Evolutionary conservation across 2,113 vertebrate species (phyloP).

Genomic region (Crotalus horridus): DNA sequence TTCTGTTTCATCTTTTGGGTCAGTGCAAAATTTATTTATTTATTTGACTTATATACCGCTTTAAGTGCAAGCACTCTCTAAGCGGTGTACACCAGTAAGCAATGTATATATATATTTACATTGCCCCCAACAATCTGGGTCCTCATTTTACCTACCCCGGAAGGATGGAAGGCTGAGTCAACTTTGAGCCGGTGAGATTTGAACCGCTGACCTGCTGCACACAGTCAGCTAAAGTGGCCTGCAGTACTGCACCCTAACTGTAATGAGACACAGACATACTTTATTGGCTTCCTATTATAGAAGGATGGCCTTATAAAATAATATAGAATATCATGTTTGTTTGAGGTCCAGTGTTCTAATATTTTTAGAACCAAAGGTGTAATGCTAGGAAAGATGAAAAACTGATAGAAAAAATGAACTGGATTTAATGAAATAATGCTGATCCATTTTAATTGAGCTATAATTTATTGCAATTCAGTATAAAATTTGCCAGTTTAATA

Average conservation of each 20-base stretch:
- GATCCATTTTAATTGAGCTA: background rate
- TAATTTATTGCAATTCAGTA: background rate
- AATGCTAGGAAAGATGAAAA: background rate
- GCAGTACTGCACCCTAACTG: too few relatives aligned
- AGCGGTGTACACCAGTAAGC: too few relatives aligned
- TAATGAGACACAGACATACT: background rate
- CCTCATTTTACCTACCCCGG: too few relatives aligned
- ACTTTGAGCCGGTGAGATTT: too few relatives aligned
- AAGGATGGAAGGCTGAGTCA: too few relatives aligned
- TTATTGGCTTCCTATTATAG: background rate
- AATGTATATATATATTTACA: too few relatives aligned
- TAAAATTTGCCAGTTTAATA: background rate
- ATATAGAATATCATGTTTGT: background rate
- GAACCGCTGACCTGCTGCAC: too few relatives aligned
- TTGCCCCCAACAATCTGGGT: too few relatives aligned
- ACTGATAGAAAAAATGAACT: background rate
- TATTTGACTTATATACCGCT: too few relatives aligned
- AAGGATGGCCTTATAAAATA: background rate
- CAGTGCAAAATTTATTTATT: too few relatives aligned
- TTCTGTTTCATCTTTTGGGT: background rate
- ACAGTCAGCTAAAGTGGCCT: too few relatives aligned
- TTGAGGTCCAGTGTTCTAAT: background rate
- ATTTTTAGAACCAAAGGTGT: background rate
- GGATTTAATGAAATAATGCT: background rate
- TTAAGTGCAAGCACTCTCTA: too few relatives aligned